Percentiles rank a stretch among this genome's conserved stretches.
These are phyloP conservation scores for Fratercula arctica DNA, from an alignment of 2,797 vertebrate species.

Conservation along the genomic window DNA sequence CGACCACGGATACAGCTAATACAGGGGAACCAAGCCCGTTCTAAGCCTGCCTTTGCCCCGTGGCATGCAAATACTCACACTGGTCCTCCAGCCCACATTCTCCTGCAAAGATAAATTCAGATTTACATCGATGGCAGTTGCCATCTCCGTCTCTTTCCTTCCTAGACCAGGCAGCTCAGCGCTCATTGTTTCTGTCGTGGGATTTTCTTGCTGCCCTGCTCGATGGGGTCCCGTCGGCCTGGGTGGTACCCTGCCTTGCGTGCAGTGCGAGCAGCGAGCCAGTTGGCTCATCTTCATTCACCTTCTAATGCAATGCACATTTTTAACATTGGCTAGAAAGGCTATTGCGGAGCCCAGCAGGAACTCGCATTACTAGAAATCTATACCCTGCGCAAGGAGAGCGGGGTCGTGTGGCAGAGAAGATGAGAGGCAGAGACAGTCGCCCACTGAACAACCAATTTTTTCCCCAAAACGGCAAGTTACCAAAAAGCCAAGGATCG, in stretches of 20 bases:
- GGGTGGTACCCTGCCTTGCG: background rate
- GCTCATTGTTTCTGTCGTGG: background rate
- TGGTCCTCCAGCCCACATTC: background rate
- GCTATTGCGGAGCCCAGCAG: background rate
- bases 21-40: accelerated
- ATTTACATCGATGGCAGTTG: background rate
- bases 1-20: background rate
- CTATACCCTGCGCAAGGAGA: background rate
- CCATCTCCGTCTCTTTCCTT: background rate
- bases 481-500: background rate
- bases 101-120: background rate
- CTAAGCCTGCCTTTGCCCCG: background rate
- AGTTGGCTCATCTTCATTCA: background rate
- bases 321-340: conserved; percentile 26
- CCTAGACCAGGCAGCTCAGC: background rate
- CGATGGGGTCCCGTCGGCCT: accelerated
- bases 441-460: background rate
- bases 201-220: background rate
- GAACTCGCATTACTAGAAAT: conserved; percentile 58
- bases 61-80: background rate
- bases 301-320: conserved; percentile 26
- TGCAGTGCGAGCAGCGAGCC: background rate
- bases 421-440: conserved; percentile 47
- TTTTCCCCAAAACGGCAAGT: background rate
- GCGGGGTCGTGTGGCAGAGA: background rate